Evolutionary conservation across 2,888 invertebrate species (phyloP).

Genomic region (Luffia ferchaultella): DNA sequence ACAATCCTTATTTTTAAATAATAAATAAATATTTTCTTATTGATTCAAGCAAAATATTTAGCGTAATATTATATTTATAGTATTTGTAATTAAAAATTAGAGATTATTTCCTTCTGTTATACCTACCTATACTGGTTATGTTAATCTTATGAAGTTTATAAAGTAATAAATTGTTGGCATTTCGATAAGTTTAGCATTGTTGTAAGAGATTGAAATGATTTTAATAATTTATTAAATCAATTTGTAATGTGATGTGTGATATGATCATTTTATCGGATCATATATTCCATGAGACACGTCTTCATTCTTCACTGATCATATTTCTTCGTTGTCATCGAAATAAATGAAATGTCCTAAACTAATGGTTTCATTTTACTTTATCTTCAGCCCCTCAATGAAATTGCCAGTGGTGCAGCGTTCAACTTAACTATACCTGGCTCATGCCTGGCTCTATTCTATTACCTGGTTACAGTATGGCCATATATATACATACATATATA

Average conservation of each 20-base stretch:
- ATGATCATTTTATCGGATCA: constrained; percentile 17
- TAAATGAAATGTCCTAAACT: neutral
- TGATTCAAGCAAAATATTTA: neutral
- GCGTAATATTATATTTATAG: neutral
- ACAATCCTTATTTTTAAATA: neutral
- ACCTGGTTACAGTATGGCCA: too few relatives aligned
- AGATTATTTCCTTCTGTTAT: neutral
- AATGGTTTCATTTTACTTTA: neutral
- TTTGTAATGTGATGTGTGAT: constrained; percentile 44
- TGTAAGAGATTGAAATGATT: constrained; percentile 3
- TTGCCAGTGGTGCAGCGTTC: too few relatives aligned
- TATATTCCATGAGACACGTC: neutral
- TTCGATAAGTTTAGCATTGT: constrained; percentile 8
- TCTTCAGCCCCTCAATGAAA: too few relatives aligned
- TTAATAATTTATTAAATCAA: constrained; percentile 30
- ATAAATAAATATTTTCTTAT: neutral
- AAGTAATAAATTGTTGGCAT: constrained; percentile 7
- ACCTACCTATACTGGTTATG: neutral
- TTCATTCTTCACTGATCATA: neutral
- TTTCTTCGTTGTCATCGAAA: neutral
- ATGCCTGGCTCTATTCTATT: too few relatives aligned
- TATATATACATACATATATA: too few relatives aligned
- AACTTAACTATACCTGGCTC: too few relatives aligned
- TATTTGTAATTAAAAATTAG: neutral
- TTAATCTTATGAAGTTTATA: constrained; percentile 2